phyloP scores from a whole-genome alignment of 2,113 vertebrate genomes.

The Poecile atricapillus region DNA sequence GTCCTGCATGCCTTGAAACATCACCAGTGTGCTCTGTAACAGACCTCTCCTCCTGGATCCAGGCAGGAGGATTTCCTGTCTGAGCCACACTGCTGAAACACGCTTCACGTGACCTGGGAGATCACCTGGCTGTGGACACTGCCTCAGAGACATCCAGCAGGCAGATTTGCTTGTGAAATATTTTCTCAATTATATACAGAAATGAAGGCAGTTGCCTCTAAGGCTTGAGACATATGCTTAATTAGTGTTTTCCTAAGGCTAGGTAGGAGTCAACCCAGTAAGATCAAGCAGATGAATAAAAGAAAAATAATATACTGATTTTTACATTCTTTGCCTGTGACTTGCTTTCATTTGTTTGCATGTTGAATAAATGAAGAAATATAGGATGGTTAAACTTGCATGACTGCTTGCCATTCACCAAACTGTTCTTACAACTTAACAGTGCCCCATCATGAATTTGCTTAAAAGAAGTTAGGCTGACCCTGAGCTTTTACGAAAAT shows the following conservation, averaged over 20 bases:
- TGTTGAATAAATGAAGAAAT: neutral
- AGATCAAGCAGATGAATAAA: neutral
- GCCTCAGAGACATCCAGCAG: neutral
- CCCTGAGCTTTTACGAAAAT: neutral
- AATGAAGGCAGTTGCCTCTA: neutral
- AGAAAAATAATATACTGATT: neutral
- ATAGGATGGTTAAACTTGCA: neutral
- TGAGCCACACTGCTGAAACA: neutral
- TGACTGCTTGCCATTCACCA: neutral
- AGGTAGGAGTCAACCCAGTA: neutral
- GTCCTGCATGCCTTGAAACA: neutral
- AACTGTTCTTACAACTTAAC: neutral
- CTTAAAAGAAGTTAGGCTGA: neutral
- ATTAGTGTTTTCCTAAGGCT: neutral
- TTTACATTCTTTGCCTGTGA: neutral
- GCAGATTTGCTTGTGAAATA: neutral
- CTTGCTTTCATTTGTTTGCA: neutral
- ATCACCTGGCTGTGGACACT: fast-evolving
- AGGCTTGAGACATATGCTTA: neutral
- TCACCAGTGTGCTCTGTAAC: neutral
- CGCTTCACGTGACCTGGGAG: fast-evolving
- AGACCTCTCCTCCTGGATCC: fast-evolving
- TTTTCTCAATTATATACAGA: neutral
- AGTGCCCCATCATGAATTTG: neutral
- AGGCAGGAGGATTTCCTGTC: neutral